These are phyloP conservation scores for Baronia brevicornis DNA, from an alignment of 2,888 invertebrate genomes.

Conservation along the genomic window DNA sequence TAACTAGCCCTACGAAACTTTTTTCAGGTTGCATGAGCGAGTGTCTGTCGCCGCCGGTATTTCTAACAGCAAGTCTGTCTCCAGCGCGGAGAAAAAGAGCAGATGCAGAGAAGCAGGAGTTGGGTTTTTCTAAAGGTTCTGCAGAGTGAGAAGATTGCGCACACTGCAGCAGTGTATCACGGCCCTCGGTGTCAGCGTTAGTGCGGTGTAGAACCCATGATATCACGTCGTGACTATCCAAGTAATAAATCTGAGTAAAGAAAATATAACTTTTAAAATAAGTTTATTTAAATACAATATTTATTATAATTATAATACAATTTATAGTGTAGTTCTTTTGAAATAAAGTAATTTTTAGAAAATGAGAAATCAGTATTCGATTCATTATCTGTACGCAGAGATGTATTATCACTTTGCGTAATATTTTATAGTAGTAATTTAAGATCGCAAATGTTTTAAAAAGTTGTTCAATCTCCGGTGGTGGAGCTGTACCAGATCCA, in stretches of 20 bases:
- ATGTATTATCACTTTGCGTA: too few species aligned
- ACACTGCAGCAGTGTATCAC: conserved; percentile 82
- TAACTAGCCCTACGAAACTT: conserved; percentile 89
- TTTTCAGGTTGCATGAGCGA: conserved; percentile 84
- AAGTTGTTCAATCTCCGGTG: neutral
- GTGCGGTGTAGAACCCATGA: conserved; percentile 83
- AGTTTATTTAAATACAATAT: neutral
- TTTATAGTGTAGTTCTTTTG: too few species aligned
- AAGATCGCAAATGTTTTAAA: neutral
- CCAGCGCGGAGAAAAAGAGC: conserved; percentile 78
- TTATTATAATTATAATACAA: too few species aligned
- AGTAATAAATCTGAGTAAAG: conserved; percentile 80
- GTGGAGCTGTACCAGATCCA: too few species aligned
- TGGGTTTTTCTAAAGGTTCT: conserved; percentile 74
- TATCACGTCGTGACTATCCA: conserved; percentile 84
- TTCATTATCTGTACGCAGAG: too few species aligned
- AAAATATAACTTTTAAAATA: conserved; percentile 19
- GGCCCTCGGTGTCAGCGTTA: conserved; percentile 63
- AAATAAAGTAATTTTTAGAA: too few species aligned
- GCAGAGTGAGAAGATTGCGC: conserved; percentile 79
- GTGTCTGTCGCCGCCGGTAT: conserved; percentile 80
- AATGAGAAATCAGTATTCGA: too few species aligned
- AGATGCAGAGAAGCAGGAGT: conserved; percentile 84
- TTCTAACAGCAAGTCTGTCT: conserved; percentile 81
- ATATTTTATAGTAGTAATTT: too few species aligned